Percentiles rank a stretch among this genome's conserved stretches.
phyloP scores from a whole-genome alignment of 2,888 invertebrate genomes.

The Mycalesis mineus region DNA sequence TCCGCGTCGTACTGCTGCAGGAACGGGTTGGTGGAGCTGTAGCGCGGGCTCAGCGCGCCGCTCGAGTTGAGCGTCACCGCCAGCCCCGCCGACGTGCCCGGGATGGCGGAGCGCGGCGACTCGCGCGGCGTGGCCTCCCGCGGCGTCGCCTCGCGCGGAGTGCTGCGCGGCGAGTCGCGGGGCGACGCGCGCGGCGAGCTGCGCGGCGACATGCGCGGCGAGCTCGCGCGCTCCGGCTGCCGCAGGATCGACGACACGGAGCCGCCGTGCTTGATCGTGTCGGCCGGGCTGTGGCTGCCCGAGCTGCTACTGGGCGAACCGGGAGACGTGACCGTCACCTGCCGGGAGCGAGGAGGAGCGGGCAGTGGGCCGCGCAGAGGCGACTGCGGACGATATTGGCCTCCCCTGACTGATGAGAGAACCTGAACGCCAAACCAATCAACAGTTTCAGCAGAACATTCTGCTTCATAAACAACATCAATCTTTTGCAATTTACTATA shows the following conservation, averaged over 20 bases:
- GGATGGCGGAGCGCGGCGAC: slow-evolving; percentile 64
- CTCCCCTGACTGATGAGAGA: slow-evolving; percentile 85
- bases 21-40: slow-evolving; percentile 80
- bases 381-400: slow-evolving; percentile 85
- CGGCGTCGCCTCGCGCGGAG: slow-evolving; percentile 37
- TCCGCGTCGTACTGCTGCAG: slow-evolving; percentile 76
- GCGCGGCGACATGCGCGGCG: slow-evolving; percentile 65
- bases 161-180: slow-evolving; percentile 54
- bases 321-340: slow-evolving; percentile 81
- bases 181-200: slow-evolving; percentile 63
- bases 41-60: slow-evolving; percentile 55
- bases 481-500: too few relatives aligned
- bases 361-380: slow-evolving; percentile 80
- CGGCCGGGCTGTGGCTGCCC: slow-evolving; percentile 88
- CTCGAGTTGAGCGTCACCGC: slow-evolving; percentile 78
- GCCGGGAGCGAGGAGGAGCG: slow-evolving; percentile 72
- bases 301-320: slow-evolving; percentile 93
- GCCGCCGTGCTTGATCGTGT: slow-evolving; percentile 82
- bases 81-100: slow-evolving; percentile 80
- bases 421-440: slow-evolving; percentile 54
- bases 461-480: not conserved
- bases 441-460: not conserved
- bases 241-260: slow-evolving; percentile 70
- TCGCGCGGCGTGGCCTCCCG: slow-evolving; percentile 43
- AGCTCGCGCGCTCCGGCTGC: slow-evolving; percentile 60